Evolutionary conservation across 2,113 vertebrate genomes (phyloP).

Genomic region (Megatriorchis doriae): DNA sequence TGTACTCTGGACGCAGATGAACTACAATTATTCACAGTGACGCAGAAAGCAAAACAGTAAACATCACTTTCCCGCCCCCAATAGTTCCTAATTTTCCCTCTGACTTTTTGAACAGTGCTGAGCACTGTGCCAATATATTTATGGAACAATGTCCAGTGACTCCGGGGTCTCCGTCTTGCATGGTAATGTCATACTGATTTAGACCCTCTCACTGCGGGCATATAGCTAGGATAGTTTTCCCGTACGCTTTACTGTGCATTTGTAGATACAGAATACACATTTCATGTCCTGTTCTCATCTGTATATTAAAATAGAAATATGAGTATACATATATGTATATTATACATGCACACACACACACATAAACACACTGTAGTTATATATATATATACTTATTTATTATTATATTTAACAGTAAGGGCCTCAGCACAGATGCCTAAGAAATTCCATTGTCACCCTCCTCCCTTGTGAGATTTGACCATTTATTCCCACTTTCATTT

Average conservation of each 20-base stretch:
- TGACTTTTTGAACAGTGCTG: background rate
- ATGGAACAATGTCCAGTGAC: background rate
- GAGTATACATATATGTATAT: background rate
- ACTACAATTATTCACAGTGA: background rate
- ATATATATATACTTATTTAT: background rate
- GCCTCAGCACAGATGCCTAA: background rate
- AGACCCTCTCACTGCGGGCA: background rate
- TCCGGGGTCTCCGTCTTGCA: background rate
- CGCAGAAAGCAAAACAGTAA: background rate
- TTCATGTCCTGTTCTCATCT: background rate
- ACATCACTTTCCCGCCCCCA: fast-evolving
- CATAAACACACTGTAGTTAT: background rate
- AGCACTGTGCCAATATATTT: background rate
- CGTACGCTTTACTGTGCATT: background rate
- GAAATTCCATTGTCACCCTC: background rate
- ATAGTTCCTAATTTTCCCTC: background rate
- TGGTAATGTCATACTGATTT: background rate
- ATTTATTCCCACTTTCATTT: background rate
- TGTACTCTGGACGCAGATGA: background rate
- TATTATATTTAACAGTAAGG: background rate
- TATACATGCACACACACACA: background rate
- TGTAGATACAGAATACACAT: background rate
- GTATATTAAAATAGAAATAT: background rate
- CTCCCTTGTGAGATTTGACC: background rate
- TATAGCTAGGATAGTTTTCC: background rate